phyloP scores from a whole-genome alignment of 2,113 vertebrate species.

The Origma solitaria region DNA sequence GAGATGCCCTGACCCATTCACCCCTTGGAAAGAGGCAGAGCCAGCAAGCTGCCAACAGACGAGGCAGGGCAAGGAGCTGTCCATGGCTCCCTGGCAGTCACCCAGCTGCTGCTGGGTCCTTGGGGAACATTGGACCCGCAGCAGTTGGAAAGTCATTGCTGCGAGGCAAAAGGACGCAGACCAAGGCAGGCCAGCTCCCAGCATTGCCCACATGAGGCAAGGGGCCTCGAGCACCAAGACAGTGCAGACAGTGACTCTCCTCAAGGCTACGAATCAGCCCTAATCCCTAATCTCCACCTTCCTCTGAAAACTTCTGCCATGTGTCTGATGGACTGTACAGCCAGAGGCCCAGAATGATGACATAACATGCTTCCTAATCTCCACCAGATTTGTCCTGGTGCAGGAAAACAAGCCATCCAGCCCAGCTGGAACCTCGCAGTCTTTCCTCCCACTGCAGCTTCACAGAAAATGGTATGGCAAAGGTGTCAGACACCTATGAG shows the following conservation, averaged over 20 bases:
- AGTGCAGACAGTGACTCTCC: neutral
- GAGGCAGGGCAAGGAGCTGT: neutral
- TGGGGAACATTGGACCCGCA: neutral
- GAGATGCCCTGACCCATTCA: neutral
- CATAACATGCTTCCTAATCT: neutral
- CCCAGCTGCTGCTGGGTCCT: neutral
- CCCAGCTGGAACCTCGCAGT: neutral
- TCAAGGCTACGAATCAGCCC: neutral
- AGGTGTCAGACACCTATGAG: neutral
- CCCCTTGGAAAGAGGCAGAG: neutral
- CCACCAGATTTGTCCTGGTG: neutral
- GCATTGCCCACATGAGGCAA: neutral
- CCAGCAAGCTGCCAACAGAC: neutral
- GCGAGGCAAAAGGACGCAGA: neutral
- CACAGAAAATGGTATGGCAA: neutral
- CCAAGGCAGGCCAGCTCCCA: neutral
- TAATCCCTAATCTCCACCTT: conserved; percentile 51
- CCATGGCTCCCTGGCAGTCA: neutral
- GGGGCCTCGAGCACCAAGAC: neutral
- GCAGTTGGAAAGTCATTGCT: neutral
- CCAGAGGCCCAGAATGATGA: neutral
- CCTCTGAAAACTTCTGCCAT: conserved; percentile 43
- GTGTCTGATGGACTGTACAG: neutral
- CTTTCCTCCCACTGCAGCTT: neutral
- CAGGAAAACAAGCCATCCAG: neutral